Evolutionary conservation across 2,113 vertebrate genomes (phyloP).

Genomic region (Menidia beryllina): DNA sequence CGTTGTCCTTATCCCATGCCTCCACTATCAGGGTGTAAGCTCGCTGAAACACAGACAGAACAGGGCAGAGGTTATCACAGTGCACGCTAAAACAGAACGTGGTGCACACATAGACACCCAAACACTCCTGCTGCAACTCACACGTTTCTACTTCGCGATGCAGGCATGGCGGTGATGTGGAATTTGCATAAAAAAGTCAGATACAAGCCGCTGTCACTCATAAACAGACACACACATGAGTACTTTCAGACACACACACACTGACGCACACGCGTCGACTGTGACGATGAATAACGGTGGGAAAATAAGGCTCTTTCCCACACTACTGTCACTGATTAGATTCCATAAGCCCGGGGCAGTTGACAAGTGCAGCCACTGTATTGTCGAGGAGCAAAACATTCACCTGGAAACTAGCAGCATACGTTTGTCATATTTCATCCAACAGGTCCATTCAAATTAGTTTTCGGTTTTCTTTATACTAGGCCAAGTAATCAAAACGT

Average conservation of each 20-base stretch:
- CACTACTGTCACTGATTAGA: conserved; percentile 73
- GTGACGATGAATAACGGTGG: conserved; percentile 38
- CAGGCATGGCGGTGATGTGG: conserved; percentile 11
- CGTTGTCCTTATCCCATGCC: conserved; percentile 95
- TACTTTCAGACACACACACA: conserved; percentile 5
- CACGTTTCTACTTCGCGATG: conserved; percentile 9
- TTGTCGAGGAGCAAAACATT: conserved; percentile 18
- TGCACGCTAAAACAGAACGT: conserved; percentile 36
- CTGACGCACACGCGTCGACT: conserved; percentile 18
- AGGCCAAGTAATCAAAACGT: neutral
- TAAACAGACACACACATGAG: neutral
- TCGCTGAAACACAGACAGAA: conserved; percentile 82
- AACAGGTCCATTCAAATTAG: neutral
- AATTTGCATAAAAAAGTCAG: conserved; percentile 40
- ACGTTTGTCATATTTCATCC: conserved; percentile 4
- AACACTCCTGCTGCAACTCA: conserved; percentile 23
- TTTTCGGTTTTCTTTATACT: neutral
- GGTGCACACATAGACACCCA: conserved; percentile 7
- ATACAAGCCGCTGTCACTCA: conserved; percentile 25
- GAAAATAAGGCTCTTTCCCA: conserved; percentile 66
- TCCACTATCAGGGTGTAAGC: conserved; percentile 93
- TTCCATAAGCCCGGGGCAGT: conserved; percentile 51
- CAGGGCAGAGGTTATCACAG: conserved; percentile 49
- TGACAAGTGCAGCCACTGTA: conserved; percentile 34
- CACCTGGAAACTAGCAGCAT: conserved; percentile 16